Evolutionary conservation across 2,113 vertebrate genomes (phyloP), one percentile per base, ranked within the genome.

Genomic region (Gymnorhina tibicen): DNA sequence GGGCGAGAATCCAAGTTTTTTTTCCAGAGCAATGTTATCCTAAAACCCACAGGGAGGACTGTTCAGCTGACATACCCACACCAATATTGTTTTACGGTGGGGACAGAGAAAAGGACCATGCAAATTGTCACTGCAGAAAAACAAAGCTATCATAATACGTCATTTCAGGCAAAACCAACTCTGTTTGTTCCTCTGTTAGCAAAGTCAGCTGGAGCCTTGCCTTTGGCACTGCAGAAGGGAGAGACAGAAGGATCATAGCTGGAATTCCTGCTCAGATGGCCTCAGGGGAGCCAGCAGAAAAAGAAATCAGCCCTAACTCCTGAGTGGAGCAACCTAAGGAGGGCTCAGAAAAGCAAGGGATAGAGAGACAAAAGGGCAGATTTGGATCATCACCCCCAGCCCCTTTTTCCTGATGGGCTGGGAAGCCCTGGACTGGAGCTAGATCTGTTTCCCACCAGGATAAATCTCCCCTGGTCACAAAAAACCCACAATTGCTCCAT

Each of bases 231-330:
- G 60, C 28, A 46, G 15, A 75, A 37, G 66, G 66, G 24, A 95
- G 69, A 89, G 86, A 77, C 94, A 95, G 87, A 87, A 89, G 89
- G 89, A 95, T 94, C 91, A 81, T 77, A 87, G 93, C 91, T 92
- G 91, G 96, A 95, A 93, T 89, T 93, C 89, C 80, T 92, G 86
- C 22, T 86, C 86, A 10, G 35, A 87, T 56, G 88, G 79, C 63
- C 32, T 66, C 70, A 1, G 26, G 11, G 79, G 28, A 90, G 74
- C 1, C 11, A 80, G 75, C 6, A 79, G 76, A 33, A 47, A 69
- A 78, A 86, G 22, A n/a, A 85, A 76, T 11, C 63, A 60, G 63
- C 49, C 44, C 67, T 28, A 15, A 37, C 4, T 92, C 78, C 56
- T 6, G 46, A 42, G 64, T 1, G 35, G 4, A 91, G 37, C 42